Conservation (phyloP, 2,888 invertebrate species). For the Trachelus iudaicus region DNA sequence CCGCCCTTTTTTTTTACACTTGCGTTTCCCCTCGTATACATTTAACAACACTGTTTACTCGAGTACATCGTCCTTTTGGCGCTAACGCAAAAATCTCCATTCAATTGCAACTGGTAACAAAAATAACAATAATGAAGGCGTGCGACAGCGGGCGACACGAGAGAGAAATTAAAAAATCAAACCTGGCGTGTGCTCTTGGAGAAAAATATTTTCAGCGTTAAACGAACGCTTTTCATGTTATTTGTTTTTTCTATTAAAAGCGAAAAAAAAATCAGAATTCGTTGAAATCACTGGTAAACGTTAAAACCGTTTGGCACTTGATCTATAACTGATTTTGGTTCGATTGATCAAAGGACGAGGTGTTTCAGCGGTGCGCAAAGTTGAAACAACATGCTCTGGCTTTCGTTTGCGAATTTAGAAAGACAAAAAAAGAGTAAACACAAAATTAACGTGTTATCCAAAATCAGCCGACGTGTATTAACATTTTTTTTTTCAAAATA, state of each 20-base stretch:
- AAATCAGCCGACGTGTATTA: no score
- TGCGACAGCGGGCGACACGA: neutral
- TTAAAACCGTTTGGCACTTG: neutral
- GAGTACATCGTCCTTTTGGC: neutral
- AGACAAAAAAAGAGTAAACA: neutral
- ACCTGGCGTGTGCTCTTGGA: neutral
- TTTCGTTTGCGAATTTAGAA: neutral
- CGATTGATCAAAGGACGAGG: no score
- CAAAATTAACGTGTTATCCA: no score
- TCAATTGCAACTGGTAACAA: neutral
- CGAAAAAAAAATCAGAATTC: neutral
- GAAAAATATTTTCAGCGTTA: neutral
- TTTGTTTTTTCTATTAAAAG: neutral
- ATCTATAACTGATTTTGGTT: no score
- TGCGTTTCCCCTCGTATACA: neutral
- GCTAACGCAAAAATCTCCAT: neutral
- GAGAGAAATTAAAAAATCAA: neutral
- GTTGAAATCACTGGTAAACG: neutral
- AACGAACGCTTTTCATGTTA: neutral
- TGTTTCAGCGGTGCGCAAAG: no score
- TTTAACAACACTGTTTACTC: neutral
- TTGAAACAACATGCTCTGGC: no score
- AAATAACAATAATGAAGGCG: neutral
- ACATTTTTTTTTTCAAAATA: no score
- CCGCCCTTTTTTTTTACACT: neutral